A percentile compares a stretch with the other conserved stretches of the same genome.
These are phyloP conservation scores for Auanema sp. DNA, from an alignment of 2,888 invertebrate genomes.

Conservation along the genomic window DNA sequence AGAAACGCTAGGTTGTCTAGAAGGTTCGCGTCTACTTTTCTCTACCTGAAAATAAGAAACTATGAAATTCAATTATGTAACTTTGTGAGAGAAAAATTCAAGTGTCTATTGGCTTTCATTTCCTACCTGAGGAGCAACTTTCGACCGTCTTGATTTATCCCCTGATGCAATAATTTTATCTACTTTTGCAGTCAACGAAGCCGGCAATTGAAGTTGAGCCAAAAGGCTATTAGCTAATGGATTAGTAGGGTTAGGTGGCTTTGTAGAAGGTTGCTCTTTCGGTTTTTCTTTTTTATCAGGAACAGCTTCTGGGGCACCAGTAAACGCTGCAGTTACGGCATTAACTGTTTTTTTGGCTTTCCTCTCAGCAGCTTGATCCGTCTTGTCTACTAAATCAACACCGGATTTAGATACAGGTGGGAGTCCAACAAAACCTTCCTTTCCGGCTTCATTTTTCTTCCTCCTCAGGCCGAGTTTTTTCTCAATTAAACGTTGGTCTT, in stretches of 20 bases:
- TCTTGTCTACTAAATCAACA: conserved; percentile 33
- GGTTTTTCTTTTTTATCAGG: conserved; percentile 18
- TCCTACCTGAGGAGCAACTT: conserved; percentile 2
- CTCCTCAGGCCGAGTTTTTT: conserved; percentile 46
- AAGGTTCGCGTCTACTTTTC: conserved; percentile 12
- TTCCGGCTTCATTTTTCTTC: conserved; percentile 32
- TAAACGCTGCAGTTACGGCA: conserved; percentile 61
- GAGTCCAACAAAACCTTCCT: conserved; percentile 13
- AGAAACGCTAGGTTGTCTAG: conserved; percentile 30
- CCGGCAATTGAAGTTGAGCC: conserved; percentile 57
- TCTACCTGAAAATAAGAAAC: background rate
- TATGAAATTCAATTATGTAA: background rate
- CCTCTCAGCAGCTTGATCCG: conserved; percentile 52
- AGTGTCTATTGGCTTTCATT: background rate
- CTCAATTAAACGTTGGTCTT: conserved; percentile 41
- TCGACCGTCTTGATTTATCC: conserved; percentile 25
- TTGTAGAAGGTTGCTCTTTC: conserved; percentile 11
- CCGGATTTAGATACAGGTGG: conserved; percentile 37
- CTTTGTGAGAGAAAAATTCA: background rate
- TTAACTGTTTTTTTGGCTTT: conserved; percentile 61
- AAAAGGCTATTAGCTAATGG: conserved; percentile 37
- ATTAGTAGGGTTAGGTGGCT: conserved; percentile 14
- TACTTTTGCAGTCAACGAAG: conserved; percentile 59
- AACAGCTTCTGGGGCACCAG: conserved; percentile 33
- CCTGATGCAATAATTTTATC: conserved; percentile 56